Evolutionary conservation across 2,113 vertebrate species (phyloP).

Genomic region (Myotis brandtii): DNA sequence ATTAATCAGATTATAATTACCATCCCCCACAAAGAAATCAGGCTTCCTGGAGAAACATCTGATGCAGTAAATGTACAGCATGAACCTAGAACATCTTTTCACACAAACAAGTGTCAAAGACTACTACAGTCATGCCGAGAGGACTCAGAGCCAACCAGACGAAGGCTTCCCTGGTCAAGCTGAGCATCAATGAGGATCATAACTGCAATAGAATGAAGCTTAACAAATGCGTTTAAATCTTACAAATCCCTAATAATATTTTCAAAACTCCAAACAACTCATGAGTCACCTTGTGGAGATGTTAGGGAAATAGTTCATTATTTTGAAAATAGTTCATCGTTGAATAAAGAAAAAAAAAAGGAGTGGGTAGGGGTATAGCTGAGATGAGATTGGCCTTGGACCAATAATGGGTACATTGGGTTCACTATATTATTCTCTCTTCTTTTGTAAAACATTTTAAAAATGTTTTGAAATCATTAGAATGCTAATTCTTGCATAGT

Average conservation of each 20-base stretch:
- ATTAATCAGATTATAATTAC: not conserved
- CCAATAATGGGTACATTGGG: not conserved
- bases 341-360: not conserved
- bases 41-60: not conserved
- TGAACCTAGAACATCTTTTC: not conserved
- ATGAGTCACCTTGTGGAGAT: not conserved
- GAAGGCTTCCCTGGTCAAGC: not conserved
- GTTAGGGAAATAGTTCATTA: not conserved
- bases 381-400: not conserved
- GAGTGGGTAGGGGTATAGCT: too few relatives aligned
- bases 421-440: not conserved
- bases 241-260: not conserved
- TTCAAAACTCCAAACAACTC: not conserved
- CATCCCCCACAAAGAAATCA: not conserved
- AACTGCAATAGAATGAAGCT: not conserved
- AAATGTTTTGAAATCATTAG: not conserved
- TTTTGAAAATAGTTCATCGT: not conserved
- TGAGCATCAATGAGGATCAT: not conserved
- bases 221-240: not conserved
- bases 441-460: not conserved
- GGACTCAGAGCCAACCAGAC: not conserved
- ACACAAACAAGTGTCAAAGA: not conserved
- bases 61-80: not conserved
- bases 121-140: not conserved
- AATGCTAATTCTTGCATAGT: not conserved